Evolutionary conservation across 2,888 invertebrate species (phyloP).

Genomic region (Cybosia mesomella): DNA sequence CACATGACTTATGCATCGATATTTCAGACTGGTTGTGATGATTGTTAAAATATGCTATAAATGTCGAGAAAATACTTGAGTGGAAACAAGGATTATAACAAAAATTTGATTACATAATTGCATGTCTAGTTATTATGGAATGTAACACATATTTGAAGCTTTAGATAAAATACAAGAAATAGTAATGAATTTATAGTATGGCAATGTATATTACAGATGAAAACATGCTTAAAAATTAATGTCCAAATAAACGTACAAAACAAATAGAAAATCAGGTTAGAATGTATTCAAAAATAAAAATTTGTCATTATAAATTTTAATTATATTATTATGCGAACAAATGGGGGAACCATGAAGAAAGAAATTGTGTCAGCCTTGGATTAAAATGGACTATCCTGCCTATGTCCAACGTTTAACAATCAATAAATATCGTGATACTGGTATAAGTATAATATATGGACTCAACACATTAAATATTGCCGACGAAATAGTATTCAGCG

Average conservation of each 20-base stretch:
- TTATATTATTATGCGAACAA: not conserved
- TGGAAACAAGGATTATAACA: not conserved
- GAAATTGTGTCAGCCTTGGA: not conserved
- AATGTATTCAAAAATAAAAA: not conserved
- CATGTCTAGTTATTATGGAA: not conserved
- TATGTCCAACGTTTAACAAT: no score
- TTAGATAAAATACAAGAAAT: not conserved
- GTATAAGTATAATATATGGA: no score
- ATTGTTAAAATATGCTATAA: not conserved
- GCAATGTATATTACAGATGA: not conserved
- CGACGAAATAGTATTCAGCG: not conserved
- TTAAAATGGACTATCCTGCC: not conserved
- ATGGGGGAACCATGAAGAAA: not conserved
- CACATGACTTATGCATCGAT: not conserved
- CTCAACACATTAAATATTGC: not conserved
- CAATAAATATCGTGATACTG: no score
- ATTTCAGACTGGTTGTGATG: conserved; percentile 10
- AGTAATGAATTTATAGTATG: not conserved
- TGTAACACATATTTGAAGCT: not conserved
- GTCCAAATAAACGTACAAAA: not conserved
- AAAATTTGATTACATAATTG: conserved; percentile 4
- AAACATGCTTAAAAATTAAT: not conserved
- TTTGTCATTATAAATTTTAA: no score
- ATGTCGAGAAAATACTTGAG: not conserved
- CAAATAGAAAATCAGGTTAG: not conserved